A percentile compares a stretch with the other conserved stretches of the same genome.
phyloP scores from a whole-genome alignment of 2,113 vertebrate genomes.

The Notothenia coriiceps region DNA sequence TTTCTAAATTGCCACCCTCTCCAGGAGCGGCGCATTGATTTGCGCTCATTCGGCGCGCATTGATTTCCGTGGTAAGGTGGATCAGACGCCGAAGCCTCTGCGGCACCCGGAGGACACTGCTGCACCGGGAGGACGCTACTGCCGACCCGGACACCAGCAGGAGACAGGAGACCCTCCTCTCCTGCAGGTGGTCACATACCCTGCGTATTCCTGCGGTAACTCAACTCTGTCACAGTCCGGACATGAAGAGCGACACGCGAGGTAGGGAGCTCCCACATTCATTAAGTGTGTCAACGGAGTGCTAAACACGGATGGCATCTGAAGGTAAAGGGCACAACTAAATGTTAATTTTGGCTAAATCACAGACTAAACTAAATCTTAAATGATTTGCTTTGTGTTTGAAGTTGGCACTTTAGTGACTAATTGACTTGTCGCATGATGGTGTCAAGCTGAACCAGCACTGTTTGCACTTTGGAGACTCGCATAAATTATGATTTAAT shows the following conservation, averaged over 20 bases:
- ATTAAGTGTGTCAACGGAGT: not conserved
- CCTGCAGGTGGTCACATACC: slow-evolving; percentile 30
- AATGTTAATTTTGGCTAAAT: too few species aligned
- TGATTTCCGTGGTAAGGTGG: not conserved
- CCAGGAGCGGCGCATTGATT: slow-evolving; percentile 19
- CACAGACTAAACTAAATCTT: not conserved
- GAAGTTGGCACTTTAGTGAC: not conserved
- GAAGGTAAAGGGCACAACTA: not conserved
- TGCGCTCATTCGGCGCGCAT: slow-evolving; percentile 10
- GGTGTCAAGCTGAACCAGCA: slow-evolving; percentile 13
- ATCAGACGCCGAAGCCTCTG: slow-evolving; percentile 26
- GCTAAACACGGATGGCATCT: not conserved
- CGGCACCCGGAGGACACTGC: slow-evolving; percentile 29
- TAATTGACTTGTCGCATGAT: slow-evolving; percentile 17
- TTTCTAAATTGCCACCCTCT: not conserved
- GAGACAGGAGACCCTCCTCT: not conserved
- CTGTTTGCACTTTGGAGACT: not conserved
- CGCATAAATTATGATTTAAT: not conserved
- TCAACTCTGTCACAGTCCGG: not conserved
- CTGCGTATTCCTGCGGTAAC: not conserved
- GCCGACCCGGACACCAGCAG: slow-evolving; percentile 9
- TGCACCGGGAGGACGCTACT: not conserved
- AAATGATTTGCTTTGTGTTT: not conserved
- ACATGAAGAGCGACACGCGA: slow-evolving; percentile 17
- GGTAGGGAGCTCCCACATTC: slow-evolving; percentile 14